Evolutionary conservation across 2,113 vertebrate species (phyloP).

Genomic region (Rhinopomastus cyanomelas): DNA sequence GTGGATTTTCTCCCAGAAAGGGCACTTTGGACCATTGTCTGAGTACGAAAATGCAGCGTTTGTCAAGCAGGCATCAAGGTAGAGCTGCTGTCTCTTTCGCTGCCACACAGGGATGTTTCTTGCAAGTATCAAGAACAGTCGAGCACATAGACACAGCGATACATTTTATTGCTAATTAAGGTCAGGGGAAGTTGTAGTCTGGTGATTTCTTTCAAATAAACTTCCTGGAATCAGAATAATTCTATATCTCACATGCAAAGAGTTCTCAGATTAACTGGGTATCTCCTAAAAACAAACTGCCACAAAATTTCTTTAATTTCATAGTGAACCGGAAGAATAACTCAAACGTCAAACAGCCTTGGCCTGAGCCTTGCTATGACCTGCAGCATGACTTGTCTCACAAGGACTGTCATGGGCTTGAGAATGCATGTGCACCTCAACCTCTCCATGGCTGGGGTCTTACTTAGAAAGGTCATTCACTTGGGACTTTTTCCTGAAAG

Average conservation of each 20-base stretch:
- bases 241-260: background rate
- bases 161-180: background rate
- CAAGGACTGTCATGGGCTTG: background rate
- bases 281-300: background rate
- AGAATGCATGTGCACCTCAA: background rate
- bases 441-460: background rate
- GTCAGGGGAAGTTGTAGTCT: background rate
- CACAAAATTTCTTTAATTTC: background rate
- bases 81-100: background rate
- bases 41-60: background rate
- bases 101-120: background rate
- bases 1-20: background rate
- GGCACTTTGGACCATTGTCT: background rate
- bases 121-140: background rate
- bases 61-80: background rate
- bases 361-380: background rate
- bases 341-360: background rate
- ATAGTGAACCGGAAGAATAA: background rate
- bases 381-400: background rate
- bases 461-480: background rate
- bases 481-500: background rate
- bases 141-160: fast-evolving
- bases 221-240: background rate
- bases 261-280: background rate
- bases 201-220: background rate